Conservation (phyloP, 2,113 vertebrate species). For the Shinisaurus crocodilurus region DNA sequence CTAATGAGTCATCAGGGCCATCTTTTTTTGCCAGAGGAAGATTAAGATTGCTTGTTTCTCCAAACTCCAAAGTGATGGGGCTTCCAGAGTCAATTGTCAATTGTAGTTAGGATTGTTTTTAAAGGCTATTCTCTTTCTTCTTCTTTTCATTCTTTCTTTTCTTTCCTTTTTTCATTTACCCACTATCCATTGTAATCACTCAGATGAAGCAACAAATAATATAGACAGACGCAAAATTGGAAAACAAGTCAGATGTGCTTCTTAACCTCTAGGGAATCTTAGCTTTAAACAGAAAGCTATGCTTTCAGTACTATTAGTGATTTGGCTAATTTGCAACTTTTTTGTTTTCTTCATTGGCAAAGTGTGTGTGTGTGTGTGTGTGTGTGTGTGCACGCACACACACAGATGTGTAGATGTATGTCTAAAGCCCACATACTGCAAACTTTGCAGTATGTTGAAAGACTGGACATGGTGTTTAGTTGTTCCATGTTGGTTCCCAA, state of each 20-base stretch:
- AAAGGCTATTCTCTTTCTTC: neutral
- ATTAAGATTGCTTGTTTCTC: conserved; percentile 16
- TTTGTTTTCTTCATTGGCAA: neutral
- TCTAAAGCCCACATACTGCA: neutral
- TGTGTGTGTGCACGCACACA: neutral
- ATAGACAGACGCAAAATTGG: neutral
- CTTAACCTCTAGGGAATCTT: neutral
- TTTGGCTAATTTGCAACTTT: neutral
- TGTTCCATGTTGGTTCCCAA: neutral
- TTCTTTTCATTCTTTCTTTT: neutral
- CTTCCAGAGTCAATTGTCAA: conserved; percentile 9
- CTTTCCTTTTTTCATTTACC: neutral
- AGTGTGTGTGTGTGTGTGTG: neutral
- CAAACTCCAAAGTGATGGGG: neutral
- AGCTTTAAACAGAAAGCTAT: neutral
- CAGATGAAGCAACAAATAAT: neutral
- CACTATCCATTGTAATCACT: conserved; percentile 11
- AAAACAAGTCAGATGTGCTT: neutral
- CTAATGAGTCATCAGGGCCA: neutral
- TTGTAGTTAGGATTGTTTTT: conserved; percentile 4
- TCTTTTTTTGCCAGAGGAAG: neutral
- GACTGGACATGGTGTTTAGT: neutral
- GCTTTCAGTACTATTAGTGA: neutral
- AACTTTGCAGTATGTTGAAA: conserved; percentile 18
- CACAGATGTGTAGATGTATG: too few relatives aligned